Base-by-base conservation (phyloP, 1,140 invertebrate species). In the Vanessa tameamea region DNA sequence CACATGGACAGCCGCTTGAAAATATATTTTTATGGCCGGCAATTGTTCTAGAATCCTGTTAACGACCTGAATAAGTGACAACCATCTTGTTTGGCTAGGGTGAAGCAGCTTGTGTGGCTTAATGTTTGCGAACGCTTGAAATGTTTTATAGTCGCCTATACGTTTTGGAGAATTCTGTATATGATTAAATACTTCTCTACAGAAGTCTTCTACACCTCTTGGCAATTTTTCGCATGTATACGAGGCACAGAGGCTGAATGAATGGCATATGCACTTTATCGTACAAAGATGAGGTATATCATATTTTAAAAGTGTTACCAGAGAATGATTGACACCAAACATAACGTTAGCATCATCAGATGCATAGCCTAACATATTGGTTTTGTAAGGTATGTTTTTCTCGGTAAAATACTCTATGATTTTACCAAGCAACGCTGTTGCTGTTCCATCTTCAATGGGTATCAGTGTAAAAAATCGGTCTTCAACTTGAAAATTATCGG, bases 331-430 rank as follows among this genome's bases (percentile, higher is more conserved):
- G 7, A 37, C 50, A 15, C 87, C 88, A 31, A 91, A 78, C 87
- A 91, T 92, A 16, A 82, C 81, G 64, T 87, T 92, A 7, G 88
- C 85, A 13, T 88, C 85, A 85, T 92, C 90, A 47, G 82, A 80
- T 9, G 84, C 86, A 87, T 89, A 92, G 20, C 88, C 89, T 31
- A 92, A 79, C 68, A 92, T 75, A 72, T 92, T 88, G 13, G 50
- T 12, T 81, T 85, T 79, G 66, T 84, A 55, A 11, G 53, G 53
- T 14, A 55, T 55, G 0, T 55, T 15, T 20, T 55, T 47, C 47
- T 55, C 53, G 20, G 7, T 11, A n/a, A 55, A 3, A 55, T 55
- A 83, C 61, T 78, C 77, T 71, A 69, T 53, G 47, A 15, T 82
- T 82, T 64, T 72, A 0, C 50, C 55, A 74, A 84, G 78, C 37